Base-by-base conservation (phyloP, 1,140 invertebrate species). In the Lepidurus apus region DNA sequence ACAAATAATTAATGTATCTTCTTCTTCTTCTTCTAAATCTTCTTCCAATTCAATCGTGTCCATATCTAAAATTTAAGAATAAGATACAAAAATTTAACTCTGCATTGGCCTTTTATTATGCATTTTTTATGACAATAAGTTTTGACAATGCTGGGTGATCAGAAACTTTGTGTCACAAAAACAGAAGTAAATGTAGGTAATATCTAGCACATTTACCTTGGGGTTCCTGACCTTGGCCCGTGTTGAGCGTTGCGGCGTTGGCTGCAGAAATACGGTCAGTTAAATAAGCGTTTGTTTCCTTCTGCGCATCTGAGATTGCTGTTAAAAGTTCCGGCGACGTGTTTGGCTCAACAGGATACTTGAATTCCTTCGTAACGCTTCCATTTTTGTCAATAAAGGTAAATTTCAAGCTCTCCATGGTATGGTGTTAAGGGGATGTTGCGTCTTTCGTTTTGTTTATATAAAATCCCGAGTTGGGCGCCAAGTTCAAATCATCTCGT, bases 171-270 rank as follows among this genome's bases (percentile, higher is more conserved):
- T 65, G 17, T 17, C 17, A 65, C 17, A 65, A 65, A 8, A 65
- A 65, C 21, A 13, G 4, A 47, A 47, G 17, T 47, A 47, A 47
- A 47, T 47, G 10, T 65, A n/a, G 13, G 7, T n/a, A n/a, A 21
- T 65, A 21, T 21, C 17, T 21, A 11, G 73, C 84, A 85, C 86
- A 86, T 86, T 76, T 83, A 84, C 44, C 24, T 34, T 74, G 47
- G 65, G 78, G 78, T 75, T 79, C 44, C 13, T 42, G 76, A 77
- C 76, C 53, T 65, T 65, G 17, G 53, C 1, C 7, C 17, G 8
- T 7, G 53, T 21, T 65, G 17, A 17, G 53, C 53, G 53, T 65
- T 21, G 53, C 53, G 53, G 5, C 53, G 53, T 65, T 65, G 7
- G 53, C 21, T 65, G 17, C 53, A 7, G 53, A n/a, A 65, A 65